Base-by-base conservation (phyloP, 2,797 vertebrate species). In the Anisognathus igniventris region DNA sequence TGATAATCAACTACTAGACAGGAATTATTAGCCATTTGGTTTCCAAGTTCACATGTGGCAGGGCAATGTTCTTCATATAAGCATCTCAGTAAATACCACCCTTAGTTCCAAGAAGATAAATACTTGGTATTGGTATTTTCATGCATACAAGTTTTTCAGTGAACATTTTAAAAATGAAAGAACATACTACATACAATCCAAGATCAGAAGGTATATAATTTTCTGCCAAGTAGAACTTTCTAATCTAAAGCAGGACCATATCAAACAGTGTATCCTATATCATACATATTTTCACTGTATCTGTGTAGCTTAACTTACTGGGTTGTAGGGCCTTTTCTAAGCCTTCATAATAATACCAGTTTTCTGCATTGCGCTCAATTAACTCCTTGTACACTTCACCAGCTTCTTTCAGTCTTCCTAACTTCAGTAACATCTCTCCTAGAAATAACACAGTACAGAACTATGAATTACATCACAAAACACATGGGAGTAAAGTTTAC, bases 261-360 rank as follows among this genome's bases (percentile, higher is more conserved):
- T 6, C 22, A 57, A 62, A 67, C 18, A 82, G 6, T 51, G 64
- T 14, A 65, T 21, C 25, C 44, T 44, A 1, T 15, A 62, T 24
- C 8, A 70, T 12, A 47, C 0, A 0, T 48, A 73, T 66, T 86
- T 88, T 50, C 67, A 82, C 11, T 20, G 2, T 13, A 42, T 50
- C 33, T 23, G 3, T 12, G 37, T 58, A 71, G 85, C 42, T 85
- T 79, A 50, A 97, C 97, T 97, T 98, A 98, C 98, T 95, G 95
- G 98, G 97, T 85, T 98, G 96, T 10, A 98, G 93, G 61, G 98
- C 97, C 95, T 97, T 98, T 92, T 98, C 98, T 92, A 98, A 92
- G 77, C 98, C 97, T 97, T 98, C 97, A 86, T 98, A 98, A 60
- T 98, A 98, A 97, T 88, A 95, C 97, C 98, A 98, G 94, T 98